A percentile compares a stretch with the other conserved stretches of the same genome.
Evolutionary conservation across 30 jellyfish, hydroid and myxozoan species (phyloP).

Genomic region (Cassiopea xamachana): DNA sequence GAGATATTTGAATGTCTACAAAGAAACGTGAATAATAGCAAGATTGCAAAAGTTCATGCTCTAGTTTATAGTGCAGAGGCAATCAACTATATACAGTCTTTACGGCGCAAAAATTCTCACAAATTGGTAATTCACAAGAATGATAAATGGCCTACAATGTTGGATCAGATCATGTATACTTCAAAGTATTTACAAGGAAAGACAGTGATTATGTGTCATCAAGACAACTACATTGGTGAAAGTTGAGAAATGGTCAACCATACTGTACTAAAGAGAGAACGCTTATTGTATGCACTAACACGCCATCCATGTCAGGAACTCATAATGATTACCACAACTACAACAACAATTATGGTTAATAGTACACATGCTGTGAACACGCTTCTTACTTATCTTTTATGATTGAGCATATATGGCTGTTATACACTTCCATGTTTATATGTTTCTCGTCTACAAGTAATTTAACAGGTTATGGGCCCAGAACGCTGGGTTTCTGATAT

Average conservation of each 20-base stretch:
- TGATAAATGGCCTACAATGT: conserved; percentile 81
- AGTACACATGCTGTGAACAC: not conserved
- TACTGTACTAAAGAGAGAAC: conserved; percentile 29
- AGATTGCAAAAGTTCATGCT: conserved; percentile 81
- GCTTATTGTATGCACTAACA: conserved; percentile 86
- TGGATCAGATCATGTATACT: conserved; percentile 69
- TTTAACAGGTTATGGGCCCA: not conserved
- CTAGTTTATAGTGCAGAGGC: conserved; percentile 71
- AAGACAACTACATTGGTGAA: conserved; percentile 81
- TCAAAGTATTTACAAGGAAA: conserved; percentile 70
- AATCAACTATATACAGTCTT: conserved; percentile 37
- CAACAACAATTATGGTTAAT: not conserved
- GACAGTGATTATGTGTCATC: conserved; percentile 74
- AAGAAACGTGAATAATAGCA: conserved; percentile 70
- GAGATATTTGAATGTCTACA: conserved; percentile 81
- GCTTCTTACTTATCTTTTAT: not conserved
- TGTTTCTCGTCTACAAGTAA: not conserved
- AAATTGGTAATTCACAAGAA: conserved; percentile 76
- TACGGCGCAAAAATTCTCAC: conserved; percentile 56
- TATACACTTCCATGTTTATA: not conserved
- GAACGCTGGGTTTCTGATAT: no score
- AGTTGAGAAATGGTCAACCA: conserved; percentile 87
- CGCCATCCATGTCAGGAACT: conserved; percentile 60
- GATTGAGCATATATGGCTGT: not conserved
- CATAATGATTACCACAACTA: not conserved